These are phyloP conservation scores for Leptinotarsa haldemani DNA, from an alignment of 2,888 invertebrate species.

Conservation along the genomic window DNA sequence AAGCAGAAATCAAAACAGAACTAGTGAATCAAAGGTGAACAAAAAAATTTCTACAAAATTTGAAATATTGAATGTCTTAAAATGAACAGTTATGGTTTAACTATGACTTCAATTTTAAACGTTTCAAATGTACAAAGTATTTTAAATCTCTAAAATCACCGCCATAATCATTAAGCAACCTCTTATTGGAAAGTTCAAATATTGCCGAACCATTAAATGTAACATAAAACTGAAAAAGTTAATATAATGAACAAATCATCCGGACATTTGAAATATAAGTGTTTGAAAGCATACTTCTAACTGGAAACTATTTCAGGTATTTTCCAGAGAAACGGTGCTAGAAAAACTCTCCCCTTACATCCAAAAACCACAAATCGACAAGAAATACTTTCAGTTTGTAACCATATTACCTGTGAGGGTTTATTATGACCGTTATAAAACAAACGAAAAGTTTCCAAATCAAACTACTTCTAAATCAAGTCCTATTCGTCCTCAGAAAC, in stretches of 20 bases:
- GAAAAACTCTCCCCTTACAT: slow-evolving; percentile 44
- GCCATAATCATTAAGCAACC: too few species aligned
- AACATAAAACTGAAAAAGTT: too few species aligned
- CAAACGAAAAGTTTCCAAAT: background rate
- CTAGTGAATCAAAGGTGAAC: background rate
- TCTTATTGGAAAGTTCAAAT: too few species aligned
- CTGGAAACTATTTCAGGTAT: background rate
- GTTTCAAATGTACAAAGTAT: too few species aligned
- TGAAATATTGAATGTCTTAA: too few species aligned
- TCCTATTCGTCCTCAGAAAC: slow-evolving; percentile 25
- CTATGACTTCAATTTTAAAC: too few species aligned
- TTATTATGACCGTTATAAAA: slow-evolving; percentile 49
- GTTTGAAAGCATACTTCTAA: background rate
- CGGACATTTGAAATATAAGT: background rate
- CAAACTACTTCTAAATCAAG: background rate
- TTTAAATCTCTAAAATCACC: too few species aligned
- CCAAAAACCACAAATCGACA: slow-evolving; percentile 36
- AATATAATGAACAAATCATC: too few species aligned
- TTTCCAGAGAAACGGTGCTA: slow-evolving; percentile 22
- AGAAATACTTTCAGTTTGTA: slow-evolving; percentile 36
- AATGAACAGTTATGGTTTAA: too few species aligned
- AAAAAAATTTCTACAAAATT: background rate
- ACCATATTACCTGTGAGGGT: slow-evolving; percentile 56
- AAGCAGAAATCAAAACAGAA: background rate
- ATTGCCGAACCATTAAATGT: too few species aligned